Evolutionary conservation across 2,797 vertebrate species (phyloP).

Genomic region (Labroides dimidiatus): DNA sequence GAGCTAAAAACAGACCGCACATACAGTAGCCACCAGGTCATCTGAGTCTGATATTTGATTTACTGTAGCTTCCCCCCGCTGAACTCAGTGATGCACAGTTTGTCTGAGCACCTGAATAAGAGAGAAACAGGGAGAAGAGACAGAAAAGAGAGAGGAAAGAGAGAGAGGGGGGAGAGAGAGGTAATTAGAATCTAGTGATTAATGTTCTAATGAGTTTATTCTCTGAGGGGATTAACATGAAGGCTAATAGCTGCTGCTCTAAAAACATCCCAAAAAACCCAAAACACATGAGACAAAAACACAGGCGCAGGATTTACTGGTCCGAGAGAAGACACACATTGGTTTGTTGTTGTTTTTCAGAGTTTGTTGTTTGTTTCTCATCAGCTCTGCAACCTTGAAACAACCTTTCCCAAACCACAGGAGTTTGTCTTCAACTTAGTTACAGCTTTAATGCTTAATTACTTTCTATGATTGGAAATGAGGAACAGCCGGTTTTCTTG

Average conservation of each 20-base stretch:
- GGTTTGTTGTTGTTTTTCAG: constrained; percentile 64
- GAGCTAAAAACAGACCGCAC: neutral
- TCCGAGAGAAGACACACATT: constrained; percentile 52
- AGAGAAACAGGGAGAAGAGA: constrained; percentile 27
- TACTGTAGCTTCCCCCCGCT: constrained; percentile 53
- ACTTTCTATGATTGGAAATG: neutral
- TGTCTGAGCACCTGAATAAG: constrained; percentile 67
- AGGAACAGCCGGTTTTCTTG: neutral
- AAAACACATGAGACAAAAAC: constrained; percentile 77
- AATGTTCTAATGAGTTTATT: constrained; percentile 85
- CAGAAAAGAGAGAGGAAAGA: constrained; percentile 5
- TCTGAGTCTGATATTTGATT: constrained; percentile 38
- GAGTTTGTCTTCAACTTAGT: constrained; percentile 26
- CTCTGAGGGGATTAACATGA: constrained; percentile 79
- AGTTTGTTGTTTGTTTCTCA: constrained; percentile 42
- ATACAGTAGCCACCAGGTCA: constrained; percentile 16
- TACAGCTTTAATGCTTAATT: neutral
- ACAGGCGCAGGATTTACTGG: constrained; percentile 70
- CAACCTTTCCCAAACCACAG: constrained; percentile 29
- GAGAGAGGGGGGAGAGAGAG: constrained; percentile 47
- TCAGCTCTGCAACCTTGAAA: constrained; percentile 58
- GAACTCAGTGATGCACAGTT: constrained; percentile 47
- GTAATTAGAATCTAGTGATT: constrained; percentile 83
- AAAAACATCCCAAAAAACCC: constrained; percentile 78
- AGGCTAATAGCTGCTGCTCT: constrained; percentile 78